These are phyloP conservation scores for Drosophila truncata DNA, from an alignment of 1,140 invertebrate species.

Conservation along the genomic window DNA sequence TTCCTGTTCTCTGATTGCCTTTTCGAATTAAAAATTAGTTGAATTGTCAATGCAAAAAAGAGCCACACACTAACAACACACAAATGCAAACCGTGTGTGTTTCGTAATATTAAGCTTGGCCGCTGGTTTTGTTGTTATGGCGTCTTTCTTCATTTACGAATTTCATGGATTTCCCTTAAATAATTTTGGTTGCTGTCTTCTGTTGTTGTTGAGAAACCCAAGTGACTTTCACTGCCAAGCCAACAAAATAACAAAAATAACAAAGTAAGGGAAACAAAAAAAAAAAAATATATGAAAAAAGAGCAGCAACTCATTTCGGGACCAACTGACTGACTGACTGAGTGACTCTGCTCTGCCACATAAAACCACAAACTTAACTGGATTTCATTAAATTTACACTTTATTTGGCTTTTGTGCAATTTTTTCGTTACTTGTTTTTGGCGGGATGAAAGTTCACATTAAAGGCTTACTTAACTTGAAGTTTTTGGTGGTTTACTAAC, in stretches of 20 bases:
- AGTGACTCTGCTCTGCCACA: slow-evolving; percentile 56
- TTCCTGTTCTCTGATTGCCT: slow-evolving; percentile 63
- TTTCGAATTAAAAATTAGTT: slow-evolving; percentile 81
- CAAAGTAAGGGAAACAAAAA: slow-evolving; percentile 16
- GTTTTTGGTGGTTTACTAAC: background rate
- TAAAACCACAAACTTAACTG: slow-evolving; percentile 45
- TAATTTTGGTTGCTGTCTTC: slow-evolving; percentile 55
- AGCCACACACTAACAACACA: slow-evolving; percentile 2
- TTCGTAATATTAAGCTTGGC: slow-evolving; percentile 67
- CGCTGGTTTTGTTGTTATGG: slow-evolving; percentile 42
- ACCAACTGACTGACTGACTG: slow-evolving; percentile 54
- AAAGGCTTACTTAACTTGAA: slow-evolving; percentile 11
- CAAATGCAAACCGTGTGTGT: slow-evolving; percentile 48
- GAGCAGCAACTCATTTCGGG: slow-evolving; percentile 34
- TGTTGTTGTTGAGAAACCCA: slow-evolving; percentile 67
- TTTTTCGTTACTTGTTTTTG: slow-evolving; percentile 14
- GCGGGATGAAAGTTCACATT: slow-evolving; percentile 38
- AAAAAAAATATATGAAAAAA: slow-evolving; percentile 9
- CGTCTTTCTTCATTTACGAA: slow-evolving; percentile 80
- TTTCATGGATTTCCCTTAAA: slow-evolving; percentile 81
- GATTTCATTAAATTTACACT: slow-evolving; percentile 53
- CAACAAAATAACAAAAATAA: slow-evolving; percentile 34
- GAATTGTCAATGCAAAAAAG: slow-evolving; percentile 70
- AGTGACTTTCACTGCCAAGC: slow-evolving; percentile 78
- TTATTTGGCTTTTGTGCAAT: slow-evolving; percentile 40